Percentiles rank a stretch among this genome's conserved stretches.
Conservation (phyloP, 2,888 invertebrate species). For the Tricholauxania praeusta region DNA sequence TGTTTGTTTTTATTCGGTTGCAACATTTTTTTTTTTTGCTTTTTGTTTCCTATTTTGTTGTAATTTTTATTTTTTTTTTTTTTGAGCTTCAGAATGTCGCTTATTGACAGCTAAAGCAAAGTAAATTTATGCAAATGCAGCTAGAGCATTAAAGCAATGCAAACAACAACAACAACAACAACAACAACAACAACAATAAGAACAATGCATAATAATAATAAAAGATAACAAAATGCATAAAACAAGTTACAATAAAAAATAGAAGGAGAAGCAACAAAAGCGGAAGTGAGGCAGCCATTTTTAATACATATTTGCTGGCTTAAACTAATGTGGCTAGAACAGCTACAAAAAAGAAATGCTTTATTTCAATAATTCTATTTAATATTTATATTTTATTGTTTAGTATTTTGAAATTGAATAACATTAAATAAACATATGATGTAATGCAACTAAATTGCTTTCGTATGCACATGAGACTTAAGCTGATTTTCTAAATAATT, state of each 20-base stretch:
- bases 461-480: too few relatives aligned
- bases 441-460: too few relatives aligned
- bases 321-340: not conserved
- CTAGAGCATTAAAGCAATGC: conserved; percentile 26
- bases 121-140: not conserved
- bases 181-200: conserved; percentile 8
- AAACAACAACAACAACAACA: conserved; percentile 27
- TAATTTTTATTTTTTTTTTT: not conserved
- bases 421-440: too few relatives aligned
- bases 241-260: not conserved
- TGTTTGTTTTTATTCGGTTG: not conserved
- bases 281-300: conserved; percentile 20
- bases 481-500: too few relatives aligned
- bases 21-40: not conserved
- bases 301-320: conserved; percentile 4
- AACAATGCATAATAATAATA: conserved; percentile 16
- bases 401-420: too few relatives aligned
- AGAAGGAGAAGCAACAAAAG: not conserved
- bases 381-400: too few relatives aligned
- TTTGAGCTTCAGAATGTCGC: not conserved
- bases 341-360: not conserved
- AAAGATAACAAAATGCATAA: not conserved
- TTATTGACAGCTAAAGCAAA: not conserved
- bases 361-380: too few relatives aligned
- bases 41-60: not conserved